Evolutionary conservation across 92 coral and sea anemone genomes (phyloP), one percentile per base, ranked within the genome.

Genomic region (Virgularia gustaviana): DNA sequence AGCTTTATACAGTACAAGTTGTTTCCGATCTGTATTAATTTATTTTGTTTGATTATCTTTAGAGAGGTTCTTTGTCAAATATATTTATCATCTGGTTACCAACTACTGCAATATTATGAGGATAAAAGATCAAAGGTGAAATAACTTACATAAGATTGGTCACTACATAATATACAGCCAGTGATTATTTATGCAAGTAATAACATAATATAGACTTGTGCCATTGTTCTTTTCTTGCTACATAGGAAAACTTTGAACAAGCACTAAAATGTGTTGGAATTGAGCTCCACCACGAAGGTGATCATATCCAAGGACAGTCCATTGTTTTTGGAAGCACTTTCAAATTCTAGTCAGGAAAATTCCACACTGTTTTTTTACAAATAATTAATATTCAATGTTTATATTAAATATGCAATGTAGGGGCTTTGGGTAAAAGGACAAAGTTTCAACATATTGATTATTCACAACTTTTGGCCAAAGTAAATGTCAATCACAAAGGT

Each of bases 351-450:
- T n/a, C n/a, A n/a, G n/a, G n/a, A n/a, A n/a, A n/a, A n/a, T n/a
- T n/a, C n/a, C n/a, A n/a, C n/a, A n/a, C n/a, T n/a, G n/a, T n/a
- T n/a, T n/a, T n/a, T n/a, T n/a, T n/a, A n/a, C n/a, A n/a, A 22
- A 16, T 24, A 30, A 23, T 2, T 24, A 49, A 30, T 56, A 36
- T 1, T 2, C 9, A 33, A 24, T 53, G 19, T 24, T 27, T 2
- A 8, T 2, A 9, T 28, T n/a, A 34, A n/a, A 19, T 24, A 22
- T 53, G 0, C 9, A 19, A 39, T 58, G 34, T 64, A 92, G 98
- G 98, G 51, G 94, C 96, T 38, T 83, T 92, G 70, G 98, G 98
- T 30, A 89, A 87, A 66, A 89, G 94, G 49, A 89, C 98, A 43
- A 87, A 84, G 35, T 92, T 92, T 84, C 98, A 92, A 83, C 79